phyloP scores from a whole-genome alignment of 2,113 vertebrate genomes.

The Microtus richardsoni region DNA sequence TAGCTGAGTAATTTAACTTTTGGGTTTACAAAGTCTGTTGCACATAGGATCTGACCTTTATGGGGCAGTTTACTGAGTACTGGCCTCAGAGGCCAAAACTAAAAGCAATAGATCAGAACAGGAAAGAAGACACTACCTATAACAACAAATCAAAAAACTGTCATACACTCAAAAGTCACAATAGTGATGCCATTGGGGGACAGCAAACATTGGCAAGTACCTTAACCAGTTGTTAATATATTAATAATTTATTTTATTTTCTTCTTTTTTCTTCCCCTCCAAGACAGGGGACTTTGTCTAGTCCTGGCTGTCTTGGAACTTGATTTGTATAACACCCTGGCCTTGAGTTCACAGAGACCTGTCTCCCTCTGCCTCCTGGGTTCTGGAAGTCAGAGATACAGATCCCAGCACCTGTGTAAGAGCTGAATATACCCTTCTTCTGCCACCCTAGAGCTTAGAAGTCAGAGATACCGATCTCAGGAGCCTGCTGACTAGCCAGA shows the following conservation, averaged over 20 bases:
- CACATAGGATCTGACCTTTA: not conserved
- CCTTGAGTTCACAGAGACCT: not conserved
- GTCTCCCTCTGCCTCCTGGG: not conserved
- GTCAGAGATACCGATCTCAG: no score
- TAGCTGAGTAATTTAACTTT: not conserved
- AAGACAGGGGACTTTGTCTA: no score
- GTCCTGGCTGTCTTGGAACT: not conserved
- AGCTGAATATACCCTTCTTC: not conserved
- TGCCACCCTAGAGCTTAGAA: no score
- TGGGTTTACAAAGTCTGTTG: not conserved
- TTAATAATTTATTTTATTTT: no score
- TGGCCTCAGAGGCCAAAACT: not conserved
- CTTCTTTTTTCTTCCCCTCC: no score
- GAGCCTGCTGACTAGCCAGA: no score
- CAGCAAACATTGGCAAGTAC: not conserved
- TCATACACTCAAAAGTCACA: not conserved
- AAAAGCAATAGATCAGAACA: not conserved
- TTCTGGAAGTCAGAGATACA: no score
- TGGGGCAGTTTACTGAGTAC: not conserved
- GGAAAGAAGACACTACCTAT: not conserved
- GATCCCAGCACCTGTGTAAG: not conserved
- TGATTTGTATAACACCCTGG: not conserved
- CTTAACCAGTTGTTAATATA: not conserved
- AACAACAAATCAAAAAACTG: not conserved
- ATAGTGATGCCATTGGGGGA: not conserved